Evolutionary conservation across 1,140 invertebrate genomes (phyloP).

Genomic region (Heliconius congener): DNA sequence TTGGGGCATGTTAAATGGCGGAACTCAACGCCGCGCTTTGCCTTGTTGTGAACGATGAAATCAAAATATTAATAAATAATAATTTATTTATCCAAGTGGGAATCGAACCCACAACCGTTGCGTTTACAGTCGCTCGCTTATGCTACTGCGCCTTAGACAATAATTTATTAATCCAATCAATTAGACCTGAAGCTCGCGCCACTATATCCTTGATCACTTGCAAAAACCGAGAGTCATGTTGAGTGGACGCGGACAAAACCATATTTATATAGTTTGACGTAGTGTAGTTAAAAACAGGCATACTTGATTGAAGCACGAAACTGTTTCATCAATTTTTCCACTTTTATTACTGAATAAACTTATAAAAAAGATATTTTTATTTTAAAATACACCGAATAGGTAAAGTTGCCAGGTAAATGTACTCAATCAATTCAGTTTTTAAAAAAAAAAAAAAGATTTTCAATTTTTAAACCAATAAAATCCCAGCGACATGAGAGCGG

Average conservation of each 20-base stretch:
- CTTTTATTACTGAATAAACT: slow-evolving; percentile 8
- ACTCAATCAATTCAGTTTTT: neutral
- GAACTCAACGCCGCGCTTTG: no score
- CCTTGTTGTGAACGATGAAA: no score
- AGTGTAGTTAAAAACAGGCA: neutral
- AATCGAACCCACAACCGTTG: no score
- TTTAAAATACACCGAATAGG: neutral
- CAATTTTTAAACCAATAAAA: slow-evolving; percentile 7
- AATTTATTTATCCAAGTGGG: no score
- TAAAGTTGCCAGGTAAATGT: neutral
- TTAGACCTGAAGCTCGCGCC: no score
- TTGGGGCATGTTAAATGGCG: no score
- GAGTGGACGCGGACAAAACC: neutral
- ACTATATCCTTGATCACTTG: neutral
- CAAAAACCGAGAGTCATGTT: neutral
- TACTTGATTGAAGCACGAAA: slow-evolving; percentile 1
- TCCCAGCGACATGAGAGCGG: neutral
- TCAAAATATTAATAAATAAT: no score
- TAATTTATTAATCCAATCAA: no score
- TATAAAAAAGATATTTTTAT: neutral
- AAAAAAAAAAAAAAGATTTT: neutral
- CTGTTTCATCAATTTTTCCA: neutral
- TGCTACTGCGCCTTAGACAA: no score
- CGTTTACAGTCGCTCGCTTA: no score
- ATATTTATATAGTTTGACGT: neutral